phyloP scores from a whole-genome alignment of 2,113 vertebrate species.

The Bettongia penicillata region DNA sequence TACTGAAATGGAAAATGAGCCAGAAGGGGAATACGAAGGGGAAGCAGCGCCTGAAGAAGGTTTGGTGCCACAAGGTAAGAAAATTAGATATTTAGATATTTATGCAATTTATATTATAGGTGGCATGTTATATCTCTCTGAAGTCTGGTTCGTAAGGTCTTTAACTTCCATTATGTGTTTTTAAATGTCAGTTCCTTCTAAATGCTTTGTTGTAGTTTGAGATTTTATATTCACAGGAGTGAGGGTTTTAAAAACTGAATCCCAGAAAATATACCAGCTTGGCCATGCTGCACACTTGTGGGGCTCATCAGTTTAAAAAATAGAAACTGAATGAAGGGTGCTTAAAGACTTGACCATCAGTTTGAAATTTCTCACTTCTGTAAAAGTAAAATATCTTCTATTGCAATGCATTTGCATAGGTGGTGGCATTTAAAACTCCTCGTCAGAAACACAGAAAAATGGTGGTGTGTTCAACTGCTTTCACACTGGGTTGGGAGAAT shows the following conservation, averaged over 20 bases:
- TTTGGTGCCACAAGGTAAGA: conserved; percentile 79
- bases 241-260: conserved; percentile 23
- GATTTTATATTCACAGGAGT: conserved; percentile 21
- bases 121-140: conserved; percentile 31
- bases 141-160: neutral
- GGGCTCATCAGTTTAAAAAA: neutral
- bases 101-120: conserved; percentile 23
- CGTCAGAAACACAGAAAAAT: conserved; percentile 38
- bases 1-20: conserved; percentile 45
- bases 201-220: conserved; percentile 41
- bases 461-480: conserved; percentile 76
- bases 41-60: conserved; percentile 66
- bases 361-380: conserved; percentile 28
- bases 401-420: conserved; percentile 35
- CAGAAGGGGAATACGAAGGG: conserved; percentile 35
- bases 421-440: conserved; percentile 53
- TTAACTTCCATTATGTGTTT: neutral
- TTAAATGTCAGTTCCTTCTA: conserved; percentile 63
- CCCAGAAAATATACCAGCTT: neutral
- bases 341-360: neutral
- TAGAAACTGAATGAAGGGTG: neutral
- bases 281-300: neutral
- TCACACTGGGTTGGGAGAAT: conserved; percentile 51
- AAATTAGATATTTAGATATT: conserved; percentile 33
- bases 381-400: conserved; percentile 7